phyloP scores from a whole-genome alignment of 2,113 vertebrate genomes.

The Hemicordylus capensis region DNA sequence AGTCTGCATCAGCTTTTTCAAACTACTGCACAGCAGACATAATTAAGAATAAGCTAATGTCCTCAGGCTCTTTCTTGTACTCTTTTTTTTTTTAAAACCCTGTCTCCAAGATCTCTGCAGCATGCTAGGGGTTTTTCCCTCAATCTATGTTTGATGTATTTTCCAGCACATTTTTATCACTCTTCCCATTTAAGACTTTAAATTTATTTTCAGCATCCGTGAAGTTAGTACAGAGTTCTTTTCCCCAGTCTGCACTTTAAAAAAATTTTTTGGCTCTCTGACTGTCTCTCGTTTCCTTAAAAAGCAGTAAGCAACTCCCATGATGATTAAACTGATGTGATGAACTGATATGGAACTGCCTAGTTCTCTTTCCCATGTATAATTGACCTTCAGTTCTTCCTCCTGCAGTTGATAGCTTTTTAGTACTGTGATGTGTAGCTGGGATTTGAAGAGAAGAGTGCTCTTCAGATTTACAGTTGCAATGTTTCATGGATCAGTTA shows the following conservation, averaged over 20 bases:
- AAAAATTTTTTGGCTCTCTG: slow-evolving; percentile 18
- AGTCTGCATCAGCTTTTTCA: slow-evolving; percentile 60
- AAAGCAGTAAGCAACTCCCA: not conserved
- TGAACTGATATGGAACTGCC: slow-evolving; percentile 10
- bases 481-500: slow-evolving; percentile 33
- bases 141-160: slow-evolving; percentile 41
- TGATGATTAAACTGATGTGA: slow-evolving; percentile 18
- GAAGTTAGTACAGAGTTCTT: not conserved
- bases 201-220: slow-evolving; percentile 44
- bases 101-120: slow-evolving; percentile 48
- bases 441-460: slow-evolving; percentile 11
- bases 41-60: slow-evolving; percentile 67
- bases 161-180: slow-evolving; percentile 26
- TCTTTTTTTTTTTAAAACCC: not conserved
- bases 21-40: slow-evolving; percentile 49
- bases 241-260: slow-evolving; percentile 7
- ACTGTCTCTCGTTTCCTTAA: not conserved
- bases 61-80: slow-evolving; percentile 28
- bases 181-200: slow-evolving; percentile 40
- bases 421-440: not conserved
- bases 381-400: slow-evolving; percentile 27
- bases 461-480: slow-evolving; percentile 22
- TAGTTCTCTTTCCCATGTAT: slow-evolving; percentile 16
- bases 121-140: slow-evolving; percentile 42
- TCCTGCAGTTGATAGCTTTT: slow-evolving; percentile 7